Percentiles rank a stretch among this genome's conserved stretches.
Conservation (phyloP, 1,140 invertebrate species). For the Nasonia giraulti region DNA sequence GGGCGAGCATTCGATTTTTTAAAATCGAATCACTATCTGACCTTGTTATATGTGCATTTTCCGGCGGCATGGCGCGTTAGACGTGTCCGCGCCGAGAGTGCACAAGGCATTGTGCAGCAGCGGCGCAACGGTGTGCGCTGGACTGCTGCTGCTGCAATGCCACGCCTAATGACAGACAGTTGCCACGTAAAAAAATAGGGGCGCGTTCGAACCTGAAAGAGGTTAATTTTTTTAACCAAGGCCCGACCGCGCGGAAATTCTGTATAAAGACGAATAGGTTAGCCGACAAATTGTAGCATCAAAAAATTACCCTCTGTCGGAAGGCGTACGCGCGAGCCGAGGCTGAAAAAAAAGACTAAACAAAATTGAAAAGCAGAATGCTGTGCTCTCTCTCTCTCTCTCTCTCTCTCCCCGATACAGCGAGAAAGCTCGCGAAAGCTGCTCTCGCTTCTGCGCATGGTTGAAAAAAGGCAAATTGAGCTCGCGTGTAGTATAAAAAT, state of each 20-base stretch:
- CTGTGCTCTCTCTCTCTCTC: background rate
- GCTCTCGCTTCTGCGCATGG: background rate
- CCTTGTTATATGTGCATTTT: conserved; percentile 74
- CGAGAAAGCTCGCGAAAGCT: conserved; percentile 16
- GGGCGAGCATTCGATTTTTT: conserved; percentile 68
- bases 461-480: conserved; percentile 39
- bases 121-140: background rate
- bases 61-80: conserved; percentile 58
- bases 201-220: conserved; percentile 52
- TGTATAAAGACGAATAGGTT: conserved; percentile 49
- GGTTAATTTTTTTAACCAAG: conserved; percentile 50
- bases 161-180: conserved; percentile 74
- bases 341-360: conserved; percentile 37
- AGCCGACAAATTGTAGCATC: conserved; percentile 51
- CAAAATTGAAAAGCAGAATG: conserved; percentile 47
- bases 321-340: background rate
- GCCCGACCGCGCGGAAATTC: conserved; percentile 22
- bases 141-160: conserved; percentile 52
- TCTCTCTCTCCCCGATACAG: background rate
- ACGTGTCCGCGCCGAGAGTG: conserved; percentile 22
- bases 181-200: conserved; percentile 69
- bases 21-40: conserved; percentile 76
- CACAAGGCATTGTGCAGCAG: background rate
- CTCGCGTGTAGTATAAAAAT: conserved; percentile 30
- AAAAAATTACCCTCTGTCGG: conserved; percentile 48